Conservation (phyloP, 1,140 invertebrate species). For the Pseudomyrmex sp. region DNA sequence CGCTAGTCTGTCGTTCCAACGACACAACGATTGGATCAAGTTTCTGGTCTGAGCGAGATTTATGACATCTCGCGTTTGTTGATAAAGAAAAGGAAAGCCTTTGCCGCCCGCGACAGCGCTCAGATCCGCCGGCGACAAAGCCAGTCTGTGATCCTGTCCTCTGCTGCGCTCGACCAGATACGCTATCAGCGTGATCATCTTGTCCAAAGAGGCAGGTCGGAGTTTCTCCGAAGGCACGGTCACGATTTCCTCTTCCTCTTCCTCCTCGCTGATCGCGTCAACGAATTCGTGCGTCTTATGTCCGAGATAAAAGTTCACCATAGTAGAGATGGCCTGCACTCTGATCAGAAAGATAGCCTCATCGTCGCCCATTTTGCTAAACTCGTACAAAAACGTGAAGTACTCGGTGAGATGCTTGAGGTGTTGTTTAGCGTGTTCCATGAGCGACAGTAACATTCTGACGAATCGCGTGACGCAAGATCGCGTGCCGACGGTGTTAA, state of each 20-base stretch:
- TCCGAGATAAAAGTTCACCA: conserved; percentile 96
- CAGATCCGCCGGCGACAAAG: conserved; percentile 92
- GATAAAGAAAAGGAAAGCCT: conserved; percentile 96
- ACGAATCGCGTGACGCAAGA: conserved; percentile 97
- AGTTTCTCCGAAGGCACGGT: conserved; percentile 91
- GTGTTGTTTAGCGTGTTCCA: conserved; percentile 95
- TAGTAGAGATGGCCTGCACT: conserved; percentile 94
- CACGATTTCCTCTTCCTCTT: conserved; percentile 92
- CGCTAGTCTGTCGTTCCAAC: conserved; percentile 95
- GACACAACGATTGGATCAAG: conserved; percentile 95
- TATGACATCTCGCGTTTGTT: conserved; percentile 96
- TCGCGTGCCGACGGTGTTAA: conserved; percentile 90
- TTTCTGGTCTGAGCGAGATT: conserved; percentile 96
- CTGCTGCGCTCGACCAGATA: conserved; percentile 95
- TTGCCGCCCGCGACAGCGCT: conserved; percentile 94
- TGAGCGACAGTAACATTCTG: conserved; percentile 94
- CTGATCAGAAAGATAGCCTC: conserved; percentile 95
- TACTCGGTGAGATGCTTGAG: conserved; percentile 96
- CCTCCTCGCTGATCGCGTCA: conserved; percentile 91
- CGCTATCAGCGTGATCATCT: conserved; percentile 97
- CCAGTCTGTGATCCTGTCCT: conserved; percentile 90
- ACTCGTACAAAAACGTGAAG: conserved; percentile 96
- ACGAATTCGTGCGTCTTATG: conserved; percentile 90
- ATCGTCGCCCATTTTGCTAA: conserved; percentile 97
- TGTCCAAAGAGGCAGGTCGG: conserved; percentile 95